These are phyloP conservation scores for Amphiprion clarkii DNA, from an alignment of 2,797 vertebrate genomes.

Conservation along the genomic window DNA sequence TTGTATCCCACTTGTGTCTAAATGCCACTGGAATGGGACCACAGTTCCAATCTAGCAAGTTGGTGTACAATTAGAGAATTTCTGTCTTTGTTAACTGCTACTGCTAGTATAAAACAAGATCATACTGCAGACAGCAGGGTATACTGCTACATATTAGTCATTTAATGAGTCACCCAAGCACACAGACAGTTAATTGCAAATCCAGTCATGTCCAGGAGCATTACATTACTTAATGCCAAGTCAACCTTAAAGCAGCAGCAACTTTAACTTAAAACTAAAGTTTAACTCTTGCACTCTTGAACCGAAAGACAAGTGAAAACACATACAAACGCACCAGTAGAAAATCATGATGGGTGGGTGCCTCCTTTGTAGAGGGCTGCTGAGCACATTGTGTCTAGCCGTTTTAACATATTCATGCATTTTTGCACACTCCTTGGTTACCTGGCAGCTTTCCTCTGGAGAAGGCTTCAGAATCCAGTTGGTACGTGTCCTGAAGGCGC, in stretches of 20 bases:
- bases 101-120: neutral
- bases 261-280: too few relatives aligned
- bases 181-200: neutral
- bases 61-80: neutral
- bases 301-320: neutral
- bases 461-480: slow-evolving; percentile 93
- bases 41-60: neutral
- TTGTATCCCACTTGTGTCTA: neutral
- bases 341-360: neutral
- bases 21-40: neutral
- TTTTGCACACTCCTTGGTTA: slow-evolving; percentile 50
- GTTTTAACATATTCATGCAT: neutral
- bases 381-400: neutral
- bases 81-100: neutral
- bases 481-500: slow-evolving; percentile 98
- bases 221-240: neutral
- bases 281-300: neutral
- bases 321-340: neutral
- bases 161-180: neutral
- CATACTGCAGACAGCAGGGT: neutral
- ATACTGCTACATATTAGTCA: neutral
- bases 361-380: neutral
- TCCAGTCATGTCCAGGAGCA: neutral
- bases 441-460: slow-evolving; percentile 94
- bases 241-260: neutral